Evolutionary conservation across 2,797 vertebrate genomes (phyloP), one percentile per base, ranked within the genome.

Genomic region (Scyliorhinus canicula): DNA sequence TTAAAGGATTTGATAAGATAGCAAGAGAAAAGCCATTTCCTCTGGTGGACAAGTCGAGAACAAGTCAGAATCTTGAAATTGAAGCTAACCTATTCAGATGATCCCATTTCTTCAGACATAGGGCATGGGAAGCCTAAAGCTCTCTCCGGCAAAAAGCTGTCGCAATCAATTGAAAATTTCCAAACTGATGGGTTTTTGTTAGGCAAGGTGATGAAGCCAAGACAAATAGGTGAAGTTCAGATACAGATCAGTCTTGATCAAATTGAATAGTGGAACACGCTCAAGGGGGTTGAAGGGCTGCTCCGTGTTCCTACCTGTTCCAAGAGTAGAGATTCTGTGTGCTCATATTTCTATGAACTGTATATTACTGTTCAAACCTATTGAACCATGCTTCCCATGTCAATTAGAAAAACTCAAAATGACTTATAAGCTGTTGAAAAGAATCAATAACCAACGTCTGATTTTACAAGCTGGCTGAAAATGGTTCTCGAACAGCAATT

Each of bases 351-450:
- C n/a, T 93, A n/a, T 65, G 35, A 63, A 28, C 3, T 44, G 26
- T 11, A 60, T 19, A 19, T 57, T 60, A n/a, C 35, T 19, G 14
- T 21, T 31, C 86, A 90, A 50, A 21, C 40, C 50, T 90, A 21
- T 47, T 67, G 90, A 63, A 26, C 90, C 40, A 24, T 5, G 0
- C 26, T 47, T 93, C 90, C 0, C 28, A 19, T 63, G 40, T 93
- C 90, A 93, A 93, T 93, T 93, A 47, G 44, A 21, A 28, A 93
- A 93, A 60, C 16, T 57, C 35, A 67, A 44, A 93, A 93, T 67
- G 90, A 47, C 60, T 93, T 93, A 57, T 57, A 90, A 55, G 50
- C 86, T 57, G 16, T 90, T 35, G 19, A 65, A 44, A 91, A 93
- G 90, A 67, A 93, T 67, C 60, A 93, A 93, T 93, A 90, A 90